These are phyloP conservation scores for Caenorhabditis afra DNA, from an alignment of 2,888 invertebrate species.

Conservation along the genomic window DNA sequence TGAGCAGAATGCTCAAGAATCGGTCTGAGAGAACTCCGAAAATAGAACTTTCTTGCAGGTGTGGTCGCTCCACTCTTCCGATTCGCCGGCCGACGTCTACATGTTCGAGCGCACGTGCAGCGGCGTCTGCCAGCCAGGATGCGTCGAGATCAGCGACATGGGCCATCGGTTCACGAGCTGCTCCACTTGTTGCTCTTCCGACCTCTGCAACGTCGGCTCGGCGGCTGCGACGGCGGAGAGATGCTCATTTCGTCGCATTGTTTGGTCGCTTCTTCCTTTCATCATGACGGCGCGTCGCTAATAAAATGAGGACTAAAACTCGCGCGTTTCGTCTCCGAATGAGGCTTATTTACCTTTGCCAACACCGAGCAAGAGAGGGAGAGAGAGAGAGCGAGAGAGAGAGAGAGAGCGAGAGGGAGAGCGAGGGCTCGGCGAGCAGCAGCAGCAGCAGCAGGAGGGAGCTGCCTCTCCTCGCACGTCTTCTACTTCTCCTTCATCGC, in stretches of 20 bases:
- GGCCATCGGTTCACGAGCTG: slow-evolving; percentile 69
- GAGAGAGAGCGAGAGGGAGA: neutral
- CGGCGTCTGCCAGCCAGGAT: slow-evolving; percentile 65
- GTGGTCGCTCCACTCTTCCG: slow-evolving; percentile 66
- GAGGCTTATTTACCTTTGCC: slow-evolving; percentile 54
- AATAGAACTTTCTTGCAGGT: slow-evolving; percentile 57
- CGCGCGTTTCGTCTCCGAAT: slow-evolving; percentile 3
- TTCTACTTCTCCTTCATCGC: too few relatives aligned
- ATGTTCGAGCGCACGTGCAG: slow-evolving; percentile 69
- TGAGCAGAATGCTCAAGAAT: neutral
- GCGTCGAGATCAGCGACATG: slow-evolving; percentile 70
- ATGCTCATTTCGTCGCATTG: too few relatives aligned
- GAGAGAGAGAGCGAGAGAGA: neutral
- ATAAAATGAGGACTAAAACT: neutral
- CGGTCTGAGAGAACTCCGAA: neutral
- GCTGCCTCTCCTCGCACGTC: neutral
- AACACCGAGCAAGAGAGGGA: neutral
- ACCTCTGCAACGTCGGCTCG: slow-evolving; percentile 60
- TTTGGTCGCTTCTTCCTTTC: neutral
- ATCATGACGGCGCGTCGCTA: too few relatives aligned
- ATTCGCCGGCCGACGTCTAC: slow-evolving; percentile 55
- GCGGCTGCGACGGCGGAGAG: neutral
- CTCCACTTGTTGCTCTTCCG: slow-evolving; percentile 59
- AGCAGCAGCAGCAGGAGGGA: too few relatives aligned
- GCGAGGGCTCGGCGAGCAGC: too few relatives aligned